phyloP scores from a whole-genome alignment of 2,888 invertebrate genomes.

The Papilio protenor region DNA sequence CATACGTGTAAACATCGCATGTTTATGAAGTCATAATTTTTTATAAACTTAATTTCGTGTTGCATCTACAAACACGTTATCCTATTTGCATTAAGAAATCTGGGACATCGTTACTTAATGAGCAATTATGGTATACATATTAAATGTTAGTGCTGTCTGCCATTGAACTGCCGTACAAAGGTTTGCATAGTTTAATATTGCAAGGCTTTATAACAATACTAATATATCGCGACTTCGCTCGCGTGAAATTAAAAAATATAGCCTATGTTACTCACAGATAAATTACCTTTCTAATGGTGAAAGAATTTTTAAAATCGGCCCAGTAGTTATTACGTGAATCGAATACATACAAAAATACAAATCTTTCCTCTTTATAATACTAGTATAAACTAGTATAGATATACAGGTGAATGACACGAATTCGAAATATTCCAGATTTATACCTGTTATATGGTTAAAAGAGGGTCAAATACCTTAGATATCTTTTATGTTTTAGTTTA shows the following conservation, averaged over 20 bases:
- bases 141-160: background rate
- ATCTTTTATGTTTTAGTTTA: background rate
- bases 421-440: constrained; percentile 11
- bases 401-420: constrained; percentile 4
- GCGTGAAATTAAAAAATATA: too few species aligned
- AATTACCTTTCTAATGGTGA: too few species aligned
- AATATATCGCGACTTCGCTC: background rate
- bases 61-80: constrained; percentile 19
- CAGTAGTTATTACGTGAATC: too few species aligned
- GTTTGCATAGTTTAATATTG: background rate
- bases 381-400: background rate
- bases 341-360: too few species aligned
- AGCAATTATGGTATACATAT: background rate
- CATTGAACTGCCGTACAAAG: background rate
- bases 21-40: constrained; percentile 14
- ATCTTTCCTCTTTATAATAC: too few species aligned
- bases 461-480: constrained; percentile 12
- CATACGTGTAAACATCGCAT: constrained; percentile 41
- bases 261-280: too few species aligned
- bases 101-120: constrained; percentile 30
- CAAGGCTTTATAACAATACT: background rate
- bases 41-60: constrained; percentile 21
- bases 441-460: background rate
- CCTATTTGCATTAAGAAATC: constrained; percentile 32
- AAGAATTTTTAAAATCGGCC: too few species aligned